phyloP scores from a whole-genome alignment of 2,888 invertebrate species.

The Palloptera scutellata region DNA sequence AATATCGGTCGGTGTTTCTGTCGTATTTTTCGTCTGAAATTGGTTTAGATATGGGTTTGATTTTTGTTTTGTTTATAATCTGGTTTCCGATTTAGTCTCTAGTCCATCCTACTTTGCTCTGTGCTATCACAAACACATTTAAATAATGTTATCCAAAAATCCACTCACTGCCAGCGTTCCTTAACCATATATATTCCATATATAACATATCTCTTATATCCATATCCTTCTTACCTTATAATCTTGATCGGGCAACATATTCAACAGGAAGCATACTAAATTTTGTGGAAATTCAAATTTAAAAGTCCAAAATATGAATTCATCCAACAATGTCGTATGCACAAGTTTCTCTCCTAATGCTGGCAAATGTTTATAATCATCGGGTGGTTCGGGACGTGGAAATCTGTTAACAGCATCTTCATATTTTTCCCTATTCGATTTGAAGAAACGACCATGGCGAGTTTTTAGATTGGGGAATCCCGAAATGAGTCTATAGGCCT shows the following conservation, averaged over 20 bases:
- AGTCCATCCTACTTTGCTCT: too few species aligned
- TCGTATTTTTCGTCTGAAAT: too few species aligned
- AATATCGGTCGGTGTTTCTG: too few species aligned
- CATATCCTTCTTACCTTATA: slow-evolving; percentile 94
- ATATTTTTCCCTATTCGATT: slow-evolving; percentile 78
- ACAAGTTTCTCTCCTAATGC: slow-evolving; percentile 80
- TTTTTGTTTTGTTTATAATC: too few species aligned
- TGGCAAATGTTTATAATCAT: slow-evolving; percentile 81
- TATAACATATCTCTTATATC: too few species aligned
- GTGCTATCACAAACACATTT: too few species aligned
- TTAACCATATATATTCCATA: too few species aligned
- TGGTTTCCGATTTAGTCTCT: too few species aligned
- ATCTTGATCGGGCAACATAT: slow-evolving; percentile 93
- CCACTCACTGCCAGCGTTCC: too few species aligned
- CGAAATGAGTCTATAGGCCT: slow-evolving; percentile 78
- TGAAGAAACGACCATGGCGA: slow-evolving; percentile 77
- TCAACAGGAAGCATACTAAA: slow-evolving; percentile 91
- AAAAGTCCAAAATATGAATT: slow-evolving; percentile 97
- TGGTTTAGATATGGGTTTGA: too few species aligned
- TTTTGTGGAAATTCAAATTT: slow-evolving; percentile 98
- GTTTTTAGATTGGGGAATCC: slow-evolving; percentile 73
- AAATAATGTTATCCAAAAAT: too few species aligned
- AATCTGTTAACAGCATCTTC: slow-evolving; percentile 82
- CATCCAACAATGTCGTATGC: slow-evolving; percentile 89
- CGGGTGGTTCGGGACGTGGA: slow-evolving; percentile 76